These are phyloP conservation scores for Sylvilagus bachmani DNA, from an alignment of 2,113 vertebrate genomes.

Conservation along the genomic window DNA sequence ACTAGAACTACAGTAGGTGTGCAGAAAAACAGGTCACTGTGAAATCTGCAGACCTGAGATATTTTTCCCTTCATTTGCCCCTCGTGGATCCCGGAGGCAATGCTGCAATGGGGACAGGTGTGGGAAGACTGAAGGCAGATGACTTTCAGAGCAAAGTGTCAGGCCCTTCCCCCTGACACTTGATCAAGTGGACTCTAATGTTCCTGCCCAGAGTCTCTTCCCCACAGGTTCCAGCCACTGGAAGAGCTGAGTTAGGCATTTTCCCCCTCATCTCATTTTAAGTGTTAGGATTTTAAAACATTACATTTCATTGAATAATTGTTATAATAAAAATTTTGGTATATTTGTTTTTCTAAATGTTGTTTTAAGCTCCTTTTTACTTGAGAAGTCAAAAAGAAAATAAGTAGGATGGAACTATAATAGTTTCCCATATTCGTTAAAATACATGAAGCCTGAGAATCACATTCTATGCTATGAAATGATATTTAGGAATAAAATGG, in stretches of 20 bases:
- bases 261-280: background rate
- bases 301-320: background rate
- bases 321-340: background rate
- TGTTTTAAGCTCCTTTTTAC: background rate
- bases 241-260: background rate
- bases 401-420: slow-evolving; percentile 8
- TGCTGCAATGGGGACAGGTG: background rate
- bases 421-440: slow-evolving; percentile 30
- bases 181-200: too few species aligned
- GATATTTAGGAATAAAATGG: background rate
- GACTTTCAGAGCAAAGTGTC: background rate
- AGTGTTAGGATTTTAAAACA: background rate
- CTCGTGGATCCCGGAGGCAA: background rate
- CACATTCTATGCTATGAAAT: background rate
- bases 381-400: slow-evolving; percentile 40
- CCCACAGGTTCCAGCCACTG: background rate
- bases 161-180: background rate
- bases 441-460: background rate
- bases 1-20: background rate
- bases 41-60: background rate
- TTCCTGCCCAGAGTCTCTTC: background rate
- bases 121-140: background rate
- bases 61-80: background rate
- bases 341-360: background rate
- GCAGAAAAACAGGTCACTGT: background rate